phyloP scores from a whole-genome alignment of 2,888 invertebrate genomes.

The Gortyna flavago region DNA sequence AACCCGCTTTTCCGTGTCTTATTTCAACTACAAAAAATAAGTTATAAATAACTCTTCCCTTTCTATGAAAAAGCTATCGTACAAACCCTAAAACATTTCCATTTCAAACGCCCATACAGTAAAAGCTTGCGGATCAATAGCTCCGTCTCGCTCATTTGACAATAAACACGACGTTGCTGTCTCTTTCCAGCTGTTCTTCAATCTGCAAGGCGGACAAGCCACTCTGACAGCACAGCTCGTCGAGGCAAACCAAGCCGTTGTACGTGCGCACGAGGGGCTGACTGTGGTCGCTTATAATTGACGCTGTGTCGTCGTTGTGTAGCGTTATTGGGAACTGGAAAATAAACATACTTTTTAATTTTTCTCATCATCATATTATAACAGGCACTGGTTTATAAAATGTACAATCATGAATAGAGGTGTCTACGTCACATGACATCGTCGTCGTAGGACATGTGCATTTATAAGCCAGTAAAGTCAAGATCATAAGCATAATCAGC shows the following conservation, averaged over 20 bases:
- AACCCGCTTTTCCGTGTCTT: not conserved
- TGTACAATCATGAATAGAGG: not conserved
- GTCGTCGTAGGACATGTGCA: too few relatives aligned
- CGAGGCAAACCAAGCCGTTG: slow-evolving; percentile 91
- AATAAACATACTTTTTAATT: not conserved
- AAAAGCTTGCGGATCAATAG: not conserved
- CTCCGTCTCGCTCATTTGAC: slow-evolving; percentile 78
- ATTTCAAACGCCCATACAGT: not conserved
- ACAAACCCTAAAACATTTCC: not conserved
- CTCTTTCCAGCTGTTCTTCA: slow-evolving; percentile 94
- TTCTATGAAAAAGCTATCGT: not conserved
- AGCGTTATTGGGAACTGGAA: slow-evolving; percentile 89
- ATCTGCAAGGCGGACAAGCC: slow-evolving; percentile 92
- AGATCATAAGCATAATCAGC: too few relatives aligned
- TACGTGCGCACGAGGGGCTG: slow-evolving; percentile 84
- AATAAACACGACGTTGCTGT: slow-evolving; percentile 93
- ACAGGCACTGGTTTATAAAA: not conserved
- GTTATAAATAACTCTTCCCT: not conserved
- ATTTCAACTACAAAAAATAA: too few relatives aligned
- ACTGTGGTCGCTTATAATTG: slow-evolving; percentile 79
- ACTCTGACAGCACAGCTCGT: slow-evolving; percentile 95
- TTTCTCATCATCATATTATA: not conserved
- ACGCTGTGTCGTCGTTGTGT: slow-evolving; percentile 80
- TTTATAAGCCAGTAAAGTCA: too few relatives aligned
- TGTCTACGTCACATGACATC: too few relatives aligned